Evolutionary conservation across 1,140 invertebrate genomes (phyloP), one percentile per base, ranked within the genome.

Genomic region (Scaptodrosophila lebanonensis): DNA sequence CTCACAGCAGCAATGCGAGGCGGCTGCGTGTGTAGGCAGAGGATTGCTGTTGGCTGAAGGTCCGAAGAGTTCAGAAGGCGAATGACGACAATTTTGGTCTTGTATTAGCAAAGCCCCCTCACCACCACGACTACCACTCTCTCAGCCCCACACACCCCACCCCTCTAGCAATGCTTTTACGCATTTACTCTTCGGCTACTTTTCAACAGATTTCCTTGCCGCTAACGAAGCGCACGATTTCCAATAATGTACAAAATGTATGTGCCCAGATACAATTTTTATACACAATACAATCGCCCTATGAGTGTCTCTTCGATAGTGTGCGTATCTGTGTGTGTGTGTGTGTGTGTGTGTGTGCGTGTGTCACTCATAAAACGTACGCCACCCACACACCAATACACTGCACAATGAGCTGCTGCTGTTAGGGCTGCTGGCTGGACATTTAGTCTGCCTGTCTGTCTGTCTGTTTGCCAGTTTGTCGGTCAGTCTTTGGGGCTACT

Each of bases 181-280:
- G 22, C 22, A 25, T 25, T 25, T n/a, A n/a, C n/a, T n/a, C n/a
- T n/a, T n/a, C 39, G 73, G 67, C 63, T 77, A 77, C 72, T 79
- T 77, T 77, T 73, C 63, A 77, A 72, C 64, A 79, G 64, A 79
- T 77, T 77, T 25, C 8, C 22, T 25, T 79, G 68, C 60, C 75
- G 57, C 73, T 79, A 82, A 79, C 73, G 73, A 82, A 82, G 73
- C 68, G 50, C 73, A 79, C 73, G 75, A 79, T 79, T 79, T 82
- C 73, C 66, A 45, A 43, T 66, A 76, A 76, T 71, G 58, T 75
- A 39, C 48, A 59, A 66, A 65, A 66, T 76, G 60, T 30, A 56
- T 15, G 44, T 32, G 22, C 27, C 11, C 18, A 39, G 25, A 25
- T 29, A 35, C 25, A 32, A 30, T n/a, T n/a, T n/a, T n/a, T n/a